These are phyloP conservation scores for Ancistrus triradiatus DNA, from an alignment of 2,113 vertebrate species.

Conservation along the genomic window DNA sequence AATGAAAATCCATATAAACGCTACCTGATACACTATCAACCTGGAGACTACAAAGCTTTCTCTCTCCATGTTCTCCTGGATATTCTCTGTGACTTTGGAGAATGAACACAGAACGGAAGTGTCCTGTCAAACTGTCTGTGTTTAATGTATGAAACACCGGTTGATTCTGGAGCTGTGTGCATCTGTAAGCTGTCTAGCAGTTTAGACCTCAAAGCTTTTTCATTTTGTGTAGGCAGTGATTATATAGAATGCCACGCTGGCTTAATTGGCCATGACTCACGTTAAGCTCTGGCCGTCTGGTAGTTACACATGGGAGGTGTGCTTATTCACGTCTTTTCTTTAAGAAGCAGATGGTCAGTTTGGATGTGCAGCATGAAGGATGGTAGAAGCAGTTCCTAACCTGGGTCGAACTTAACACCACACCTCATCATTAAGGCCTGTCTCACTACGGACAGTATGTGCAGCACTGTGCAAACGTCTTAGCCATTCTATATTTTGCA, in stretches of 20 bases:
- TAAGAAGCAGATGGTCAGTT: too few species aligned
- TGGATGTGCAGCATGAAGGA: too few species aligned
- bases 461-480: too few species aligned
- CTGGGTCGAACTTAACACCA: too few species aligned
- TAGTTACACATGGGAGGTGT: slow-evolving; percentile 20
- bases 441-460: too few species aligned
- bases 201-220: slow-evolving; percentile 34
- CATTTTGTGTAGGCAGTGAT: slow-evolving; percentile 48
- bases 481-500: too few species aligned
- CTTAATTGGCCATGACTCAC: slow-evolving; percentile 57
- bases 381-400: too few species aligned
- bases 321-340: too few species aligned
- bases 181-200: slow-evolving; percentile 57
- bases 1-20: neutral
- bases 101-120: slow-evolving; percentile 41
- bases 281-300: slow-evolving; percentile 43
- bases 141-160: slow-evolving; percentile 52
- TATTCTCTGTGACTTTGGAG: too few species aligned
- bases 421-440: too few species aligned
- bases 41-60: neutral
- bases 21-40: slow-evolving; percentile 11
- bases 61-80: neutral
- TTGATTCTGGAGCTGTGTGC: slow-evolving; percentile 56
- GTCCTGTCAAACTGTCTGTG: slow-evolving; percentile 46
- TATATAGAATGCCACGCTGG: slow-evolving; percentile 47